Evolutionary conservation across 2,888 invertebrate species (phyloP), one percentile per base, ranked within the genome.

Genomic region (Cremastinae sp.): DNA sequence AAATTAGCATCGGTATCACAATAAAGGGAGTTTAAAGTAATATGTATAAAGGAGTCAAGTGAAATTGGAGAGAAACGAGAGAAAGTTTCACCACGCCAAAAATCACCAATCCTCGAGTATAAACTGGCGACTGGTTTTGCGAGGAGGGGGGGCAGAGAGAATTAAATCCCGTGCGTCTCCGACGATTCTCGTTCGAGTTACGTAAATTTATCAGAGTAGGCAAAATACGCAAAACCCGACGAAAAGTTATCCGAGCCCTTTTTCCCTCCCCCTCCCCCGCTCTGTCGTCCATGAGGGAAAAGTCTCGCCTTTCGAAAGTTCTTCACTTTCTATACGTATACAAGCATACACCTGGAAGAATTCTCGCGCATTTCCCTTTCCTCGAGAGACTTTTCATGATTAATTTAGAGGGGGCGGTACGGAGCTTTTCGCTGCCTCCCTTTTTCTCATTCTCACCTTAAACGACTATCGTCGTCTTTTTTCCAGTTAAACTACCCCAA

Each of bases 381-480:
- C 16, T 45, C 41, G 71, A 41, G 45, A 71, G 71, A 71, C 56
- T 71, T 71, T 71, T 71, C 71, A 64, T 64, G 71, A 71, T 71
- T 71, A 71, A 71, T 71, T 71, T 64, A 71, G 10, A 16, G 39
- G 20, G 22, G 35, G 18, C 37, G 69, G 59, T 59, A 22, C 51
- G 18, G 69, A 56, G 69, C 59, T 64, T 71, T 71, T 71, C 71
- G 37, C 64, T 51, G 43, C 45, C 51, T 28, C n/a, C 37, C 65
- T 8, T 55, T 66, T 66, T 64, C 43, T 45, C 64, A 53, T 61
- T 51, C 51, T 43, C 4, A 41, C 41, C 43, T 61, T 59, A 49
- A 59, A 14, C 51, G 35, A 51, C 43, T 51, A 39, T 61, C 43
- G 35, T 7, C 7, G 35, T 35, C 18, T 20, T 2, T 12, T 53